These are phyloP conservation scores for Pseudopodoces humilis DNA, from an alignment of 2,113 vertebrate species.

Conservation along the genomic window DNA sequence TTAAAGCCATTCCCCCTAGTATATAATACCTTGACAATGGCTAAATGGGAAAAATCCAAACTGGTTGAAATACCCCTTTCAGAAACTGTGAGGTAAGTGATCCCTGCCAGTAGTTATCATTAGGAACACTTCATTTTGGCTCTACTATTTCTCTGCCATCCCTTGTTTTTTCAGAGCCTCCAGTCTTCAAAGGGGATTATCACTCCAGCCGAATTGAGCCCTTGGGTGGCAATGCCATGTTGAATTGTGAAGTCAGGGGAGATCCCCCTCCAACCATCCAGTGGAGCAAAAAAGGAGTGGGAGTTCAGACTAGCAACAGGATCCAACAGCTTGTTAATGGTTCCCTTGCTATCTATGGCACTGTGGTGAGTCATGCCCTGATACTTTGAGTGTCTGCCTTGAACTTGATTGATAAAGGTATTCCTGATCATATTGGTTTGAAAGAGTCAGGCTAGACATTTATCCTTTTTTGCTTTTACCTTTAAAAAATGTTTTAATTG, in stretches of 20 bases:
- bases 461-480: background rate
- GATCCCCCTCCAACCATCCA: slow-evolving; percentile 91
- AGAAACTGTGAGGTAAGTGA: background rate
- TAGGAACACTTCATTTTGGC: background rate
- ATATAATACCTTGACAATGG: background rate
- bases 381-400: background rate
- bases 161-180: slow-evolving; percentile 82
- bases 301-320: slow-evolving; percentile 80
- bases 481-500: background rate
- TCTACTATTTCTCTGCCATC: background rate
- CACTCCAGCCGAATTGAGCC: slow-evolving; percentile 87
- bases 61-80: background rate
- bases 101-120: background rate
- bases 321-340: slow-evolving; percentile 90
- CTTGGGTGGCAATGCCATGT: slow-evolving; percentile 88
- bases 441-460: background rate
- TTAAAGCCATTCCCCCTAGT: background rate
- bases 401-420: background rate
- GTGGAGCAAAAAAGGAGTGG: slow-evolving; percentile 89
- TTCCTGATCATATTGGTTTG: background rate
- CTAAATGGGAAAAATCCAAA: background rate
- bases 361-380: slow-evolving; percentile 78
- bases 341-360: slow-evolving; percentile 93
- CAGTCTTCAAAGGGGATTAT: slow-evolving; percentile 89
- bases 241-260: slow-evolving; percentile 93